Base-by-base conservation (phyloP, 2,888 invertebrate genomes). In the Sphaeridia pumilis region DNA sequence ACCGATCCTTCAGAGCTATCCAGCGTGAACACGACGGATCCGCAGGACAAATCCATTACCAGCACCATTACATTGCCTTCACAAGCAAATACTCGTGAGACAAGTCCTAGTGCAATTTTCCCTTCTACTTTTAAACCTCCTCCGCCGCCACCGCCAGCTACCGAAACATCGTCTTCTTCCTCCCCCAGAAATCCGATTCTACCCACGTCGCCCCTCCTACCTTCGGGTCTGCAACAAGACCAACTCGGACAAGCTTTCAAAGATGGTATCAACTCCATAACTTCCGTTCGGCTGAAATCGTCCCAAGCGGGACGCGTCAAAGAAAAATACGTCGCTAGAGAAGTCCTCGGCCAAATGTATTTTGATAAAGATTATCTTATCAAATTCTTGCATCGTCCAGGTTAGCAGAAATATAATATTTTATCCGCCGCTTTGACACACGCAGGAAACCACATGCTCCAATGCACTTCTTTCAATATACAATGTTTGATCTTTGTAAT, bases 301-400 rank as follows among this genome's bases (percentile, higher is more conserved):
- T 31, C 31, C 14, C 31, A 31, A 31, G 31, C 31, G 7, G 7
- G 10, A 7, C 55, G 53, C 47, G 24, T 47, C n/a, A 43, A 44
- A 45, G 48, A 31, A 24, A 28, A 42, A 20, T 58, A 60, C 56
- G 58, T 64, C 2, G 61, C 62, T 1, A 46, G 61, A 10, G 64
- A 64, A 48, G 50, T 61, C 7, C 50, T 64, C 20, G 62, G 63
- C n/a, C 62, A 63, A 50, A 56, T 64, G 52, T 61, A 57, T 48
- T 50, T 58, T 38, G 64, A 64, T 45, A 63, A 63, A 36, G 52
- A 59, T 38, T 64, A 63, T 55, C 54, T 64, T 35, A 56, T 58
- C 35, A 60, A 64, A 52, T 61, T 64, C 49, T 45, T 64, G 25
- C 50, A 56, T 35, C 49, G 61, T 31, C 57, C 62, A 52, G 63